phyloP scores from a whole-genome alignment of 2,797 vertebrate species.

The Kryptopterus vitreolus region DNA sequence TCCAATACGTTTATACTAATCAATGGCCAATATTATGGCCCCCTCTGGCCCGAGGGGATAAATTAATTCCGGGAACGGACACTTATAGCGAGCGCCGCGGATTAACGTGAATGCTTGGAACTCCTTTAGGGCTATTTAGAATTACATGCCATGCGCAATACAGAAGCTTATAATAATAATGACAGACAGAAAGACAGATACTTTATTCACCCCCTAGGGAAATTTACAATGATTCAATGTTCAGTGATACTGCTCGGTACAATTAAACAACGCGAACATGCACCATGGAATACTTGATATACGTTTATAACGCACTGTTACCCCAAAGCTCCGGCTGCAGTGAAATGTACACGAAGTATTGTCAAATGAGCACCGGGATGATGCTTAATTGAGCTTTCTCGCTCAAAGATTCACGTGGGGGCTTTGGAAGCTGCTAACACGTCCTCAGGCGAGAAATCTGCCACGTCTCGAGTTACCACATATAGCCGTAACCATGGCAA shows the following conservation, averaged over 20 bases:
- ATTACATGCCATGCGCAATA: neutral
- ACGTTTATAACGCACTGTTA: neutral
- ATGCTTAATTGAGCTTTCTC: neutral
- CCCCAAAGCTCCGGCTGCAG: neutral
- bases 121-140: slow-evolving; percentile 45
- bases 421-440: slow-evolving; percentile 40
- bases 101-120: slow-evolving; percentile 56
- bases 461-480: slow-evolving; percentile 41
- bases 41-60: slow-evolving; percentile 9
- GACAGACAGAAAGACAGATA: neutral
- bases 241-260: too few species aligned
- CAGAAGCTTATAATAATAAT: neutral
- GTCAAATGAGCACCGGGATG: neutral
- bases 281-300: too few species aligned
- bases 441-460: slow-evolving; percentile 39
- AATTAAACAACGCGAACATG: neutral
- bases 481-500: slow-evolving; percentile 69
- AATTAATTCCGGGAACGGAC: slow-evolving; percentile 42
- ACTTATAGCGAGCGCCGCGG: slow-evolving; percentile 50
- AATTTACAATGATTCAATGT: too few species aligned
- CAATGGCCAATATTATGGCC: neutral
- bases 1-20: slow-evolving; percentile 42
- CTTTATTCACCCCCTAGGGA: too few species aligned
- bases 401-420: slow-evolving; percentile 30
- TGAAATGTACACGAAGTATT: neutral